phyloP scores from a whole-genome alignment of 1,140 invertebrate genomes.

The Anoplophora glabripennis region DNA sequence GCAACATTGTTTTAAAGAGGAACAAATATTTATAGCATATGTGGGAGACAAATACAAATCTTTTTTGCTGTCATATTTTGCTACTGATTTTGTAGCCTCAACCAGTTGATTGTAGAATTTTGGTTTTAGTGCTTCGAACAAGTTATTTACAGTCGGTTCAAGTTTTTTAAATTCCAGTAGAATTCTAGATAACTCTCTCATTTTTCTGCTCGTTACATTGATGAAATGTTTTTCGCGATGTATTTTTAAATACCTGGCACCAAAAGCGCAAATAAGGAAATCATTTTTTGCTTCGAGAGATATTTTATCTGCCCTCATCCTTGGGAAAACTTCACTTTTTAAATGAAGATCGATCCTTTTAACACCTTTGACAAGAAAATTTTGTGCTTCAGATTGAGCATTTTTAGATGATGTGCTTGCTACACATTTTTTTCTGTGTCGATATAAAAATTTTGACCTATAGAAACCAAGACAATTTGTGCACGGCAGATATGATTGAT shows the following conservation, averaged over 20 bases:
- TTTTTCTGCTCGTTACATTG: conserved; percentile 26
- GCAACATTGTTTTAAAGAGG: conserved; percentile 32
- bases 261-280: conserved; percentile 27
- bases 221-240: conserved; percentile 30
- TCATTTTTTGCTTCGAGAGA: conserved; percentile 31
- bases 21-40: conserved; percentile 31
- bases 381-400: neutral
- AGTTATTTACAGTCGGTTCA: conserved; percentile 13
- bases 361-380: conserved; percentile 5
- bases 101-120: conserved; percentile 25
- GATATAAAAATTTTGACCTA: conserved; percentile 12
- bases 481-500: neutral
- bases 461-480: conserved; percentile 5
- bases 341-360: conserved; percentile 18
- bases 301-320: conserved; percentile 32
- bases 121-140: conserved; percentile 26
- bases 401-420: too few species aligned
- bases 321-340: conserved; percentile 28
- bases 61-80: conserved; percentile 20
- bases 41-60: conserved; percentile 26
- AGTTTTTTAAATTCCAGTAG: conserved; percentile 23
- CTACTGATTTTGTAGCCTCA: conserved; percentile 22
- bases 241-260: conserved; percentile 21
- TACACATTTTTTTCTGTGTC: conserved; percentile 4
- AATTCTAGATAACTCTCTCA: conserved; percentile 31